Evolutionary conservation across 2,888 invertebrate genomes (phyloP).

Genomic region (Ophion ellenae): DNA sequence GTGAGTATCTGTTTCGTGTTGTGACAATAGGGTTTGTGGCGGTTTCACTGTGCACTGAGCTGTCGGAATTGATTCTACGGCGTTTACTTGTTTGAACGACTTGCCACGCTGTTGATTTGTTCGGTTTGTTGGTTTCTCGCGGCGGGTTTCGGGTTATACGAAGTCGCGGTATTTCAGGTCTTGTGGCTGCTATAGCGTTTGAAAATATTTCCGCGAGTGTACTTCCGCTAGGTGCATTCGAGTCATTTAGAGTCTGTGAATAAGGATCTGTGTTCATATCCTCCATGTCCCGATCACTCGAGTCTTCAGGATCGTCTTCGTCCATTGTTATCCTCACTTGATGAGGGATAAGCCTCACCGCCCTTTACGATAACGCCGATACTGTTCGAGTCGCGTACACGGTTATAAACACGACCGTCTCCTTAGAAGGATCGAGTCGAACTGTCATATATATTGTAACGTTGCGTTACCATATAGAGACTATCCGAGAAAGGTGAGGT

Average conservation of each 20-base stretch:
- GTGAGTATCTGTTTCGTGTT: conserved; percentile 1
- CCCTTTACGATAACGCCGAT: background rate
- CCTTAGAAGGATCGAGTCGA: background rate
- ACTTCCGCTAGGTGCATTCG: background rate
- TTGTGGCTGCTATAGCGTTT: background rate
- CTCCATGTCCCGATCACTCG: background rate
- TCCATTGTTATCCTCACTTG: background rate
- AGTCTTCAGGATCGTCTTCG: background rate
- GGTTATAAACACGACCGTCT: conserved; percentile 11
- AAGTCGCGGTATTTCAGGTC: background rate
- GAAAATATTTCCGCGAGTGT: background rate
- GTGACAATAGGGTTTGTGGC: background rate
- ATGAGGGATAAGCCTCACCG: background rate
- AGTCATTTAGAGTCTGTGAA: background rate
- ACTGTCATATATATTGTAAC: no score
- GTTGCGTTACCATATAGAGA: no score
- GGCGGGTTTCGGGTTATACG: background rate
- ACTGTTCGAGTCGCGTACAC: background rate
- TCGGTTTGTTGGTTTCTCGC: background rate
- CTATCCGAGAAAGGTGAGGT: no score
- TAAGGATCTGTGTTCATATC: background rate
- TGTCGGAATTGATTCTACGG: background rate
- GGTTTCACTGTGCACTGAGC: background rate
- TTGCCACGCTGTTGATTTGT: conserved; percentile 3
- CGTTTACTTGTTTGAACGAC: conserved; percentile 11